phyloP scores from a whole-genome alignment of 2,113 vertebrate species.

The Malurus melanocephalus region DNA sequence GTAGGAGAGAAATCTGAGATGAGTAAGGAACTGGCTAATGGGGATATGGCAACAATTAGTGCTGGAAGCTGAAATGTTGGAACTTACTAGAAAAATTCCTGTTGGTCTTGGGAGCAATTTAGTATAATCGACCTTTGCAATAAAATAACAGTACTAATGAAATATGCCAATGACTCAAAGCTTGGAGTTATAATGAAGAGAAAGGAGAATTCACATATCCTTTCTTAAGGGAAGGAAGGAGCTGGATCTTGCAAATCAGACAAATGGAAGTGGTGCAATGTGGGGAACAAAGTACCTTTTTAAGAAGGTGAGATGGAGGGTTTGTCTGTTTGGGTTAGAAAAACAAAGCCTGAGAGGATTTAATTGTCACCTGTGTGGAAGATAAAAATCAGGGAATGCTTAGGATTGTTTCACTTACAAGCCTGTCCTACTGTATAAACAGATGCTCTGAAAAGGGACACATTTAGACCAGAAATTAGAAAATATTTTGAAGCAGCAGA shows the following conservation, averaged over 20 bases:
- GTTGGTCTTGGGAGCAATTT: background rate
- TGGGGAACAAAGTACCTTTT: background rate
- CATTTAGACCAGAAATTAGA: background rate
- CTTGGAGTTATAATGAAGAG: background rate
- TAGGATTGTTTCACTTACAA: background rate
- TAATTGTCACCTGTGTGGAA: background rate
- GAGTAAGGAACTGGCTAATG: slow-evolving; percentile 25
- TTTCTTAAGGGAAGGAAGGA: background rate
- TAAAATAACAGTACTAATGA: background rate
- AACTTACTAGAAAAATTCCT: slow-evolving; percentile 9
- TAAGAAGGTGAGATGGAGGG: background rate
- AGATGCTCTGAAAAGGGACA: background rate
- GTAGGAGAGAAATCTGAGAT: background rate
- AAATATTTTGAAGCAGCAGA: background rate
- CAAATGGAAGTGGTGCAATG: background rate
- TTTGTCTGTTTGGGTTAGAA: background rate
- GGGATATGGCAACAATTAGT: background rate
- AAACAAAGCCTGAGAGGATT: background rate
- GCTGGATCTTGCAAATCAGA: background rate
- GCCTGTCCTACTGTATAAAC: background rate
- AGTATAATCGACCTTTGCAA: background rate
- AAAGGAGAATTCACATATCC: background rate
- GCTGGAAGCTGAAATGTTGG: background rate
- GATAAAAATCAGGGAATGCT: background rate
- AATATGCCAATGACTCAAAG: slow-evolving; percentile 7